These are phyloP conservation scores for Cephus rjabovi DNA, from an alignment of 2,888 invertebrate genomes.

Conservation along the genomic window DNA sequence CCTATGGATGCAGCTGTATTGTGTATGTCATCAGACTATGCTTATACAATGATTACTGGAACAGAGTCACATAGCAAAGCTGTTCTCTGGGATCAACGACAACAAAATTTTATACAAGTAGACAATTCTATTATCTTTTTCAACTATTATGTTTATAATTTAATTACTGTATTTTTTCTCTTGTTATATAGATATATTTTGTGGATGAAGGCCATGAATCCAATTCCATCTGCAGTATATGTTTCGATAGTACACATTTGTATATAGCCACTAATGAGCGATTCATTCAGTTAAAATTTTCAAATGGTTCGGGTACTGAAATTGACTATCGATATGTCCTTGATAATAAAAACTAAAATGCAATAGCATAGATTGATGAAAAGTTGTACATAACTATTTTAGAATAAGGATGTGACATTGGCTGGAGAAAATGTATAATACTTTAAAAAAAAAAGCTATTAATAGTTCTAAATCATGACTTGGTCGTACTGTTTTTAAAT, in stretches of 20 bases:
- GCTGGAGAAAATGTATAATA: conserved; percentile 9
- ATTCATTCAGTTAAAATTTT: conserved; percentile 71
- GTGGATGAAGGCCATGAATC: conserved; percentile 67
- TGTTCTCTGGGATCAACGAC: conserved; percentile 77
- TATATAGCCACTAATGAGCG: conserved; percentile 75
- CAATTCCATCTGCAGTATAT: conserved; percentile 75
- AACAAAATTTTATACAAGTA: conserved; percentile 70
- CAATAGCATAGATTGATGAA: neutral
- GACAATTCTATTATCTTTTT: neutral
- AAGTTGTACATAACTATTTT: neutral
- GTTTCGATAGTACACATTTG: conserved; percentile 73
- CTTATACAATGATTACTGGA: conserved; percentile 74
- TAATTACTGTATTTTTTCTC: conserved; percentile 10
- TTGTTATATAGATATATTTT: conserved; percentile 68
- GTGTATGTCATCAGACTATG: conserved; percentile 75
- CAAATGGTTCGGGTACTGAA: conserved; percentile 56
- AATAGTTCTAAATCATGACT: conserved; percentile 11
- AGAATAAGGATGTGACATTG: neutral
- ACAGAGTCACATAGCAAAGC: conserved; percentile 74
- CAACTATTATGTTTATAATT: neutral
- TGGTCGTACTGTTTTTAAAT: neutral
- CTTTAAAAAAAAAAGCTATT: conserved; percentile 9
- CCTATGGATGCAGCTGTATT: conserved; percentile 75
- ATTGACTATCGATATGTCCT: conserved; percentile 57
- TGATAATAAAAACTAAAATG: too few relatives aligned